Evolutionary conservation across 2,797 vertebrate species (phyloP).

Genomic region (Urocyon cinereoargenteus): DNA sequence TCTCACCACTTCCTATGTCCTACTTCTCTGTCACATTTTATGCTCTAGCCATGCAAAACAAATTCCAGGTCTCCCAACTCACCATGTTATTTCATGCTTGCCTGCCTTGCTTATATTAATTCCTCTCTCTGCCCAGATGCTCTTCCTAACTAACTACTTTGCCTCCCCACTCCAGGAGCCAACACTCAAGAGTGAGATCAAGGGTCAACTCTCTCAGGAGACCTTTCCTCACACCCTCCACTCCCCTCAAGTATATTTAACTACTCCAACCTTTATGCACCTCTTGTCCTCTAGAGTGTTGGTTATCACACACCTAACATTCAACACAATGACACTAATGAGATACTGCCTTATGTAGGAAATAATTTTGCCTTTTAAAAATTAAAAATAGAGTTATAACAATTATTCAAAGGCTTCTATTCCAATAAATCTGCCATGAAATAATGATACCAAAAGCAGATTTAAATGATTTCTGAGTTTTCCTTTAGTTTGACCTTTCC

Average conservation of each 20-base stretch:
- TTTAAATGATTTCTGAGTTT: slow-evolving; percentile 24
- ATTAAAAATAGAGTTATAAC: neutral
- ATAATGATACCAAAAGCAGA: slow-evolving; percentile 42
- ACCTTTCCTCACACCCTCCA: neutral
- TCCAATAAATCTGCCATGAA: slow-evolving; percentile 15
- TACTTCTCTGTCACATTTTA: neutral
- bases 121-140: neutral
- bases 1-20: neutral
- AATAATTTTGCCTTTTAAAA: slow-evolving; percentile 29
- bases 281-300: neutral
- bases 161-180: neutral
- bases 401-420: slow-evolving; percentile 29
- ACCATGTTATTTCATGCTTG: neutral
- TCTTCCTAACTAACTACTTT: neutral
- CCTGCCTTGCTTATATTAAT: neutral
- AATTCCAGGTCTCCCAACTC: neutral
- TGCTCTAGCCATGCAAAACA: slow-evolving; percentile 43
- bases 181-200: slow-evolving; percentile 38
- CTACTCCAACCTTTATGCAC: neutral
- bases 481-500: slow-evolving; percentile 22
- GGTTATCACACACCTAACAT: neutral
- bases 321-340: neutral
- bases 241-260: neutral
- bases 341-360: slow-evolving; percentile 8
- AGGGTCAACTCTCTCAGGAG: neutral